Conservation (phyloP, 2,888 invertebrate species). For the Listrodromus nycthemerus region DNA sequence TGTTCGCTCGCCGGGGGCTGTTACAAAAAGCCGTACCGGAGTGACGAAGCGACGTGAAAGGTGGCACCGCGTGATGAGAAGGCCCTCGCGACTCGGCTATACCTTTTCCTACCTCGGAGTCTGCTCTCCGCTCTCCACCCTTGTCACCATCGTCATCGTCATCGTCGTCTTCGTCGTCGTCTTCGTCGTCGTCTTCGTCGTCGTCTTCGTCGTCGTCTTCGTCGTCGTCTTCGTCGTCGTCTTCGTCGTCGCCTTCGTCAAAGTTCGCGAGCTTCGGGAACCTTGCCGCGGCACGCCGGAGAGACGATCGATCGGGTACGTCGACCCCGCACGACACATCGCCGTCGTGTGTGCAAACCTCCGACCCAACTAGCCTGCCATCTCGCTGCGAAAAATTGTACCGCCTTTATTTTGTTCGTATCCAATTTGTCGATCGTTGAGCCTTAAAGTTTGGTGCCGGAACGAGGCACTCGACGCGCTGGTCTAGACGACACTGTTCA, state of each 20-base stretch:
- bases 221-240: slow-evolving; percentile 51
- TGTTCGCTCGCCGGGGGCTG: slow-evolving; percentile 3
- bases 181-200: slow-evolving; percentile 46
- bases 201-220: slow-evolving; percentile 37
- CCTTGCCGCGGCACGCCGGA: slow-evolving; percentile 61
- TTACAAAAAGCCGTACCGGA: slow-evolving; percentile 24
- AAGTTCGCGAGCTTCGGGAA: slow-evolving; percentile 58
- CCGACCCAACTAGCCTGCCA: slow-evolving; percentile 10
- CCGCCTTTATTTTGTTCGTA: slow-evolving; percentile 9
- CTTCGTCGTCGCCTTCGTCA: slow-evolving; percentile 47
- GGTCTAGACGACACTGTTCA: not conserved
- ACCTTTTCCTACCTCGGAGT: slow-evolving; percentile 43
- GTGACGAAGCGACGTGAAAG: slow-evolving; percentile 40
- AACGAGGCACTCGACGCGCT: not conserved
- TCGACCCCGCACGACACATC: slow-evolving; percentile 75
- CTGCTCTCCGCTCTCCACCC: slow-evolving; percentile 21
- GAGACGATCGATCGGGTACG: slow-evolving; percentile 79
- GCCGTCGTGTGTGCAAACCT: slow-evolving; percentile 27
- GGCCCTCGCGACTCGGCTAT: slow-evolving; percentile 48
- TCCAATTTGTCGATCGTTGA: not conserved
- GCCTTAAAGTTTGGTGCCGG: not conserved
- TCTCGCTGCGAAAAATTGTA: slow-evolving; percentile 31
- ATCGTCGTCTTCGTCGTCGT: slow-evolving; percentile 28
- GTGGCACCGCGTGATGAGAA: slow-evolving; percentile 63
- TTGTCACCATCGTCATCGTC: slow-evolving; percentile 28